Evolutionary conservation across 2,113 vertebrate species (phyloP).

Genomic region (Urocynchramus pylzowi): DNA sequence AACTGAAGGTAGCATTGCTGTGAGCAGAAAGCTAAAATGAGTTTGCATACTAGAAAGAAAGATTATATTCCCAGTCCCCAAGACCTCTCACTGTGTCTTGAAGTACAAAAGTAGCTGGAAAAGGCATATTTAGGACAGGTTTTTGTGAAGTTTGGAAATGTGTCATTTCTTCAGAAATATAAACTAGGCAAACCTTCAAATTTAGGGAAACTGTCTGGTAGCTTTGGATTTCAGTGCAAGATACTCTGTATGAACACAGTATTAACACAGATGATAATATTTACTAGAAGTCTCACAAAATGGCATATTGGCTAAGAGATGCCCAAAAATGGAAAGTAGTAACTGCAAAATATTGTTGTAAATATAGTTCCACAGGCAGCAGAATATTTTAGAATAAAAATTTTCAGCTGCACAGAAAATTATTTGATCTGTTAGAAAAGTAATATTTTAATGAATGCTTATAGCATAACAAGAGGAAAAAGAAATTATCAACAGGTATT

Average conservation of each 20-base stretch:
- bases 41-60: neutral
- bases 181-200: neutral
- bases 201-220: neutral
- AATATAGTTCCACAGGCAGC: neutral
- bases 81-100: neutral
- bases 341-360: neutral
- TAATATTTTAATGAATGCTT: neutral
- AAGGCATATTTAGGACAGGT: neutral
- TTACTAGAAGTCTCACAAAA: neutral
- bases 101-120: neutral
- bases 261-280: neutral
- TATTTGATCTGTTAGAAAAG: neutral
- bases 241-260: neutral
- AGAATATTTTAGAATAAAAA: neutral
- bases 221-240: neutral
- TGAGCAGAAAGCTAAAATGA: neutral
- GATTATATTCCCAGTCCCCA: neutral
- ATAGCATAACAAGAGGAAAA: neutral
- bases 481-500: neutral
- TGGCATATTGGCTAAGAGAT: neutral
- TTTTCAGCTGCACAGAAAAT: neutral
- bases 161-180: neutral
- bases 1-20: neutral
- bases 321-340: neutral
- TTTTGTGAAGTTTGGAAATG: neutral